phyloP scores from a whole-genome alignment of 2,113 vertebrate species.

The Antidorcas marsupialis region DNA sequence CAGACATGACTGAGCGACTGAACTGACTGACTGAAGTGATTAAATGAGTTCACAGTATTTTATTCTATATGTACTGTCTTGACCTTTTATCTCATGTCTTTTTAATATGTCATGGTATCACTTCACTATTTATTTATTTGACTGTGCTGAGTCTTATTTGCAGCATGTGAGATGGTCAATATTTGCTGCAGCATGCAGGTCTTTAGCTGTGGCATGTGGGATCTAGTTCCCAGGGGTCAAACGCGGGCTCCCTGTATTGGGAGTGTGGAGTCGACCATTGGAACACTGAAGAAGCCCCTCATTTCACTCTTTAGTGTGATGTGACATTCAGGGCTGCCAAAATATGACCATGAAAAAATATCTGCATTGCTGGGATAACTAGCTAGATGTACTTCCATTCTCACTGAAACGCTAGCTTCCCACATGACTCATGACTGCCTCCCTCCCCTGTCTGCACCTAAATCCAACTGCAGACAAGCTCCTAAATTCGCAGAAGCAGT shows the following conservation, averaged over 20 bases:
- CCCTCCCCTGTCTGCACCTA: rapidly evolving
- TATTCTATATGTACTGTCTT: neutral
- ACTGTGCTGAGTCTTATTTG: neutral
- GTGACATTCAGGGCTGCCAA: neutral
- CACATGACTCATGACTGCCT: rapidly evolving
- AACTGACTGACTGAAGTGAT: neutral
- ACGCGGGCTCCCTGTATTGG: neutral
- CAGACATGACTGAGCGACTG: neutral
- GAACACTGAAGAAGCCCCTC: neutral
- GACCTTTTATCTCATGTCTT: neutral
- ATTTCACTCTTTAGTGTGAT: neutral
- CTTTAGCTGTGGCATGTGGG: neutral
- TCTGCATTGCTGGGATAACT: neutral
- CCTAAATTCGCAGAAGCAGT: neutral
- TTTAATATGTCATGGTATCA: neutral
- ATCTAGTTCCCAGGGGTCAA: neutral
- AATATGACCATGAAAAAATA: neutral
- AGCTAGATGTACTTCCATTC: neutral
- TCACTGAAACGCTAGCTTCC: neutral
- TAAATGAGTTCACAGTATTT: neutral
- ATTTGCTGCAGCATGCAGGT: neutral
- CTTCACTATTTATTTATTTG: neutral
- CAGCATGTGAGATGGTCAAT: neutral
- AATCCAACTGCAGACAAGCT: neutral
- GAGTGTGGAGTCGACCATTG: neutral